Evolutionary conservation across 2,888 invertebrate species (phyloP), one percentile per base, ranked within the genome.

Genomic region (Archips xylosteana): DNA sequence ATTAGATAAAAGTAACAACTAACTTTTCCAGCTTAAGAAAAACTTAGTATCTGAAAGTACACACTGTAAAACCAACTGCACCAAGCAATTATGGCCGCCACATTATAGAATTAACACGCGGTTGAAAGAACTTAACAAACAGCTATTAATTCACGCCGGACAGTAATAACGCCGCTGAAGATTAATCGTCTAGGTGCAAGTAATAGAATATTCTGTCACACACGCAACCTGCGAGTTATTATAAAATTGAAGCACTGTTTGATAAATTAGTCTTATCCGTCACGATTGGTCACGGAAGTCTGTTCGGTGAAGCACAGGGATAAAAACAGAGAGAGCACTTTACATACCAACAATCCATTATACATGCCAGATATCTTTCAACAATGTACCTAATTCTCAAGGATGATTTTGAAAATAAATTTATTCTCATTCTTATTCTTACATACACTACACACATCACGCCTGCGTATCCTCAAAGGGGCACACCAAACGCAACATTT

Each of bases 171-270:
- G 81, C 82, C 78, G 77, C 80, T 78, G 85, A 90, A 92, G 92
- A 94, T 94, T 92, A 92, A 92, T 92, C 85, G 91, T 84, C 81
- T 80, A 81, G 81, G 85, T 85, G 80, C 80, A 80, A 84, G 87
- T 91, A 92, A 92, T 92, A 94, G 92, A 93, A 93, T 92, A 92
- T 91, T 89, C 90, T 90, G 91, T 92, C 90, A 90, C 90, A 91
- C 91, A 92, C 90, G 91, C 91, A 90, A 91, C 89, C 89, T 89
- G 87, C 87, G 82, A 85, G 89, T 89, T 89, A 89, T 89, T 92
- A 90, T 91, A 91, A 92, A 93, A 92, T 92, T 92, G 92, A 92
- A 90, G 89, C 88, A 85, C 80, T 83, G 81, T 88, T 89, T 92
- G 92, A 94, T 93, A 92, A 91, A 94, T 93, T 90, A 89, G 89